Conservation (phyloP, 2,113 vertebrate genomes). For the Ctenodactylus gundi region DNA sequence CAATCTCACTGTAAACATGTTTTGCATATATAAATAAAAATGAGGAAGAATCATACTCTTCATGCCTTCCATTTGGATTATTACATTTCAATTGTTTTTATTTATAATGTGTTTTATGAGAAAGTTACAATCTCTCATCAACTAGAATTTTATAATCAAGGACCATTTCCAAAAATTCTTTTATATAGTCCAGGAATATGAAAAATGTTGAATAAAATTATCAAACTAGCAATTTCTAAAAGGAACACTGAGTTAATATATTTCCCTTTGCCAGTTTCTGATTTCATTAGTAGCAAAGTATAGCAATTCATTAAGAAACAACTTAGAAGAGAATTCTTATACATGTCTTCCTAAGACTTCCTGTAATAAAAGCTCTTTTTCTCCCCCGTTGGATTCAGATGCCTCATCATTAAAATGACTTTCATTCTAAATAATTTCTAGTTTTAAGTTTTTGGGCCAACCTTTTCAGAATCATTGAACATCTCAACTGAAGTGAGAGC, state of each 20-base stretch:
- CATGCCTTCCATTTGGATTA: neutral
- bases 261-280: neutral
- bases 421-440: constrained; percentile 1
- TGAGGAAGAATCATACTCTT: neutral
- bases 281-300: neutral
- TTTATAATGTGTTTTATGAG: neutral
- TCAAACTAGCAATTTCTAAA: neutral
- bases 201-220: neutral
- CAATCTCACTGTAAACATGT: no score
- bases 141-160: neutral
- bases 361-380: neutral
- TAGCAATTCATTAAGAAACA: neutral
- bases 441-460: neutral
- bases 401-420: neutral
- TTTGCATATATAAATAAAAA: no score
- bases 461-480: neutral
- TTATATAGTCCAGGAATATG: neutral
- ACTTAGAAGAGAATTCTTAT: neutral
- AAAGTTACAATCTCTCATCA: neutral
- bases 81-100: neutral
- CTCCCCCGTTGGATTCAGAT: neutral
- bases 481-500: neutral
- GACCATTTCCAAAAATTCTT: neutral
- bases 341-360: neutral
- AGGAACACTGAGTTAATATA: neutral